Evolutionary conservation across 2,888 invertebrate species (phyloP), one percentile per base, ranked within the genome.

Genomic region (Mantis religiosa): DNA sequence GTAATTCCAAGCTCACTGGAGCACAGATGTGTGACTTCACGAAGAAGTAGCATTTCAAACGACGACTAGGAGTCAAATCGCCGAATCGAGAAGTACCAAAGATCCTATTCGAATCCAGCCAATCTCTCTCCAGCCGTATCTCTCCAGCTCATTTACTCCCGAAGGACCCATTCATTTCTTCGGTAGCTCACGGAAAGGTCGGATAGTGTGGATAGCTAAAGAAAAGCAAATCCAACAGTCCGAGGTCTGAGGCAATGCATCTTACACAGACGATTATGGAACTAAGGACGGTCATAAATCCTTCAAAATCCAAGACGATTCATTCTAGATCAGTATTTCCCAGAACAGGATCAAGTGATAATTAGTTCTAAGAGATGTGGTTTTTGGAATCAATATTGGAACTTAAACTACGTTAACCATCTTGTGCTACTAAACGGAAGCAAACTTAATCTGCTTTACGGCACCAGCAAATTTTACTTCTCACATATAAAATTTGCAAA

Each of bases 61-160:
- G 15, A 71, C 54, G 20, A 20, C 6, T 20, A 15, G 54, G 25
- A 14, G 54, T 71, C 54, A 71, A 71, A 71, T 71, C 54, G 15
- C 25, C 54, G 25, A 71, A 71, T 71, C 54, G 54, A 71, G 25
- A 71, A 71, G 54, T 3, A 20, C 54, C 4, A 15, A 14, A 71
- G 25, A 71, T 71, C 54, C 54, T 71, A 71, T 71, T 71, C 54
- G 54, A 71, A 71, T 71, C 54, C 6, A 71, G 54, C 54, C 54
- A 20, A 71, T 71, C 54, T 54, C 20, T 54, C 54, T 54, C 54
- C 54, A 54, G 20, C 54, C 54, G 54, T 54, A 54, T 54, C 54
- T 71, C 54, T 71, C 54, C 20, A 71, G 54, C 86, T 86, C 86
- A 81, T 86, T 86, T 86, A 86, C 81, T 54, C 86, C 86, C 86